Evolutionary conservation across 2,888 invertebrate species (phyloP).

Genomic region (Clistopyga incitator): DNA sequence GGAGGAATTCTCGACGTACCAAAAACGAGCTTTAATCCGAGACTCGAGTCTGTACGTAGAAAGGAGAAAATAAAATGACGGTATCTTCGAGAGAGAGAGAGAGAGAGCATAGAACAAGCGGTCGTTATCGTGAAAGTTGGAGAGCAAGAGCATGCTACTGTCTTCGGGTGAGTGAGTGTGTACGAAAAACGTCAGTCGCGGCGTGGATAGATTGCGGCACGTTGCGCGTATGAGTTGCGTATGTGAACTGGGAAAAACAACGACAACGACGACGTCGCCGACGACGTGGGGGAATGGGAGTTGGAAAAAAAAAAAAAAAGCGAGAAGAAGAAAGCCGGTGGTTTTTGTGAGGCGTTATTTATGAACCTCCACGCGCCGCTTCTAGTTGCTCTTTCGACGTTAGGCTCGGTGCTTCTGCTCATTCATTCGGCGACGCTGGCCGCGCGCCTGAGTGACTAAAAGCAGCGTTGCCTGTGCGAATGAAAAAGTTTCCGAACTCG

Average conservation of each 20-base stretch:
- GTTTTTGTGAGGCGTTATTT: slow-evolving; percentile 66
- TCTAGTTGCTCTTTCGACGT: slow-evolving; percentile 51
- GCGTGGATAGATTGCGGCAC: slow-evolving; percentile 49
- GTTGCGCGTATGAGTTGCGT: not conserved
- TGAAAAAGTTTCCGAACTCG: slow-evolving; percentile 62
- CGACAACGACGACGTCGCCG: slow-evolving; percentile 25
- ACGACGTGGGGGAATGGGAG: not conserved
- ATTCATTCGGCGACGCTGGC: slow-evolving; percentile 15
- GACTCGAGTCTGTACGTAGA: slow-evolving; percentile 54
- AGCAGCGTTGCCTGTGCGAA: slow-evolving; percentile 32
- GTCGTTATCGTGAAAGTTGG: slow-evolving; percentile 67
- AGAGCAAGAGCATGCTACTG: slow-evolving; percentile 36
- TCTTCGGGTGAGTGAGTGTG: slow-evolving; percentile 37
- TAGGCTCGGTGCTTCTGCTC: slow-evolving; percentile 7
- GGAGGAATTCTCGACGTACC: slow-evolving; percentile 42
- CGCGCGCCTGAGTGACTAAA: slow-evolving; percentile 14
- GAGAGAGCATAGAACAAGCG: slow-evolving; percentile 65
- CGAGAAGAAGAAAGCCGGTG: slow-evolving; percentile 52
- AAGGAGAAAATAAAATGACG: slow-evolving; percentile 48
- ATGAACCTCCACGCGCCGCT: slow-evolving; percentile 62
- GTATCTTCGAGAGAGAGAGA: slow-evolving; percentile 49
- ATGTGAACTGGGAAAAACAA: not conserved
- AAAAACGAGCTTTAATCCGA: slow-evolving; percentile 47
- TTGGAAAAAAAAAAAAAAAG: slow-evolving; percentile 28
- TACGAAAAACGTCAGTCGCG: slow-evolving; percentile 30